Evolutionary conservation across 2,113 vertebrate genomes (phyloP).

Genomic region (Pristiophorus japonicus): DNA sequence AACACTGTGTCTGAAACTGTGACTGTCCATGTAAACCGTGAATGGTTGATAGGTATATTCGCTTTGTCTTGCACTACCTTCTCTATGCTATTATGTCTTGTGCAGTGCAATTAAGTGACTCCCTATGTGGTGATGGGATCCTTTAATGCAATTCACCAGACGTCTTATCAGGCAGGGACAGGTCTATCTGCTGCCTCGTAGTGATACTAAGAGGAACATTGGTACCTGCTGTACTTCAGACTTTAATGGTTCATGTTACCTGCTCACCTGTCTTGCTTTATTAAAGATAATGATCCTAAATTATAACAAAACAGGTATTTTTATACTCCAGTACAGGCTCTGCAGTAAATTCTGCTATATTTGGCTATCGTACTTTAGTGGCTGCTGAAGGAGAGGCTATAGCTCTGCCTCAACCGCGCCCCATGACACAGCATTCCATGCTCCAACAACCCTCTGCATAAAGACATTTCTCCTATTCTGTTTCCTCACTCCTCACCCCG

Average conservation of each 20-base stretch:
- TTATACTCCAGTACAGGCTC: neutral
- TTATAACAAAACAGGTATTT: neutral
- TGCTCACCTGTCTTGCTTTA: neutral
- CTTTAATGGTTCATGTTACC: neutral
- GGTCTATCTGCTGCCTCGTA: neutral
- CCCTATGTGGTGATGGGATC: neutral
- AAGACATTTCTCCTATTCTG: neutral
- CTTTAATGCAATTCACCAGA: constrained; percentile 25
- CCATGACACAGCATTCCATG: neutral
- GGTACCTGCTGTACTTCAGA: neutral
- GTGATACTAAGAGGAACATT: neutral
- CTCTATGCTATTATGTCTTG: neutral
- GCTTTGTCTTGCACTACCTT: neutral
- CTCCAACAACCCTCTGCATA: neutral
- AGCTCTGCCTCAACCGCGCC: neutral
- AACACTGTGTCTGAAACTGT: neutral
- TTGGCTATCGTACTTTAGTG: neutral
- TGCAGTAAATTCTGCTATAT: neutral
- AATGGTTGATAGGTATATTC: neutral
- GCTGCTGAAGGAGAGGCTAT: neutral
- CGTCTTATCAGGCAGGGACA: neutral
- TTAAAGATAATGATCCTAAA: neutral
- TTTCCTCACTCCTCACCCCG: neutral
- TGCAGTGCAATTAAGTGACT: neutral
- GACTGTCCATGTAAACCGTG: neutral